Base-by-base conservation (phyloP, 2,888 invertebrate species). In the Ochropleura leucogaster region DNA sequence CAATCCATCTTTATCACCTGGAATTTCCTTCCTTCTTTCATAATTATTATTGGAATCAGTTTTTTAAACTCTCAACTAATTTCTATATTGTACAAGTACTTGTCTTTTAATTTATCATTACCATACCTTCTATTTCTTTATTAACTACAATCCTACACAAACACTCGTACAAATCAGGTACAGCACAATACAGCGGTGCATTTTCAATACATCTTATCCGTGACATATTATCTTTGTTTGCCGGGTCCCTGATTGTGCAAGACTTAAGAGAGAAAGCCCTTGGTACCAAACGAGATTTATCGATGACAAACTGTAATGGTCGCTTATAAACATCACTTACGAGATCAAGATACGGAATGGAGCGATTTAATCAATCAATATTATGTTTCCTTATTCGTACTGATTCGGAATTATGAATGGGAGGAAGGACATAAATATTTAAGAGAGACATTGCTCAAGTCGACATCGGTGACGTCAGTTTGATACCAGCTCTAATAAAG, bases 281-380 rank as follows among this genome's bases (percentile, higher is more conserved):
- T 46, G 40, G 69, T 76, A 77, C 76, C 82, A 72, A 74, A 62
- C 46, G 47, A 75, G 85, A 85, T 85, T 85, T 85, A 80, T 80
- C 49, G 68, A 57, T 71, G 63, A 80, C 72, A 72, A 74, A 85
- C 68, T 74, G 51, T 85, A 73, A 66, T 77, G 60, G 77, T 42
- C 57, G 49, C 74, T 84, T 76, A 74, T 65, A 67, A 65, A 79
- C 69, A 71, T 80, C 47, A 74, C 47, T 72, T 65, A 76, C 40
- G 47, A 66, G 65, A 71, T 73, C 72, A 77, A 64, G 69, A 81
- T 77, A 57, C 64, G 60, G 73, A 77, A 74, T 74, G 51, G 30
- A 40, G 40, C 51, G 42, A 76, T 76, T 79, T 64, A 53, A 74
- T 82, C 74, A 59, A 74, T 84, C 78, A 79, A 66, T 74, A 83